A percentile compares a stretch with the other conserved stretches of the same genome.
These are phyloP conservation scores for Oxyruncus cristatus DNA, from an alignment of 2,113 vertebrate genomes.

Conservation along the genomic window DNA sequence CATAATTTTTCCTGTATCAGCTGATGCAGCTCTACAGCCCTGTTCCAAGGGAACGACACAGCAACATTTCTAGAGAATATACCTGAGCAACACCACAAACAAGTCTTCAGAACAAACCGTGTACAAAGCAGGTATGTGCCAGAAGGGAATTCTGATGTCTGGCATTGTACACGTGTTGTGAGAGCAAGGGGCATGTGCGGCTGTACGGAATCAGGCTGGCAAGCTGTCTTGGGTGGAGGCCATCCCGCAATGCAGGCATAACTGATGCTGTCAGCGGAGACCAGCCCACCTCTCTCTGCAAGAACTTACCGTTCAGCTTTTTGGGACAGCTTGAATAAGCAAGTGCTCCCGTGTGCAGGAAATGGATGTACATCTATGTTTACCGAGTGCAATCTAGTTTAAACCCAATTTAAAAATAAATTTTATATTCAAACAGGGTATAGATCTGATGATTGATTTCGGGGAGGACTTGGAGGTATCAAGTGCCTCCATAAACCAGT, in stretches of 20 bases:
- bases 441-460: background rate
- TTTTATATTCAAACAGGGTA: background rate
- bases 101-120: background rate
- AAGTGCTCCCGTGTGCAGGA: fast-evolving
- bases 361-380: background rate
- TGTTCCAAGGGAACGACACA: fast-evolving
- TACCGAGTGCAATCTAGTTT: background rate
- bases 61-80: background rate
- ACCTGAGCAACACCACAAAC: background rate
- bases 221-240: background rate
- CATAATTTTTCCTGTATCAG: background rate
- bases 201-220: background rate
- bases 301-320: background rate
- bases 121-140: background rate
- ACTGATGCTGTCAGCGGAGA: background rate
- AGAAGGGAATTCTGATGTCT: background rate
- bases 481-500: background rate
- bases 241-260: background rate
- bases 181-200: background rate
- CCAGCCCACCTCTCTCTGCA: background rate
- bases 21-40: background rate
- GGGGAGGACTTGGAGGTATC: background rate
- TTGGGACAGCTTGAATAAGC: background rate
- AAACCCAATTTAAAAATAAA: background rate
- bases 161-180: fast-evolving